A percentile compares a stretch with the other conserved stretches of the same genome.
phyloP scores from a whole-genome alignment of 2,888 invertebrate genomes.

The Lissonota sp. region DNA sequence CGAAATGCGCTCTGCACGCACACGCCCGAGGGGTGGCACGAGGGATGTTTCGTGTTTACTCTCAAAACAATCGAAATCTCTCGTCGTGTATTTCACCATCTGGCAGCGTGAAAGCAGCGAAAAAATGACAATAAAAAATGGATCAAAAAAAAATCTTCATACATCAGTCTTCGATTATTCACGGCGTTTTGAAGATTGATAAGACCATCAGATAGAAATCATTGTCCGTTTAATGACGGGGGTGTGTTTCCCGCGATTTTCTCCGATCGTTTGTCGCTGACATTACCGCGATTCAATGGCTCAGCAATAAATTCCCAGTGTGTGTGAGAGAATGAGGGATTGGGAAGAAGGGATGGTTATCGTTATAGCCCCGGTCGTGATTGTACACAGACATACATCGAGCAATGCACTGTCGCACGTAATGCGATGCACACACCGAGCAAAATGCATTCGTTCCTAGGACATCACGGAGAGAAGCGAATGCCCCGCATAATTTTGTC shows the following conservation, averaged over 20 bases:
- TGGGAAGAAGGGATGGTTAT: slow-evolving; percentile 35
- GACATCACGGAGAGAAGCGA: too few relatives aligned
- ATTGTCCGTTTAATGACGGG: too few relatives aligned
- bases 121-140: slow-evolving; percentile 1
- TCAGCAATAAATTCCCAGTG: slow-evolving; percentile 73
- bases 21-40: slow-evolving; percentile 35
- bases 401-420: too few relatives aligned
- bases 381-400: slow-evolving; percentile 29
- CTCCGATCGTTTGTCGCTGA: slow-evolving; percentile 72
- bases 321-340: too few relatives aligned
- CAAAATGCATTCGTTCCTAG: too few relatives aligned
- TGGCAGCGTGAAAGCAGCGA: too few relatives aligned
- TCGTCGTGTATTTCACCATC: slow-evolving; percentile 30
- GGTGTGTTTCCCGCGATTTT: slow-evolving; percentile 72
- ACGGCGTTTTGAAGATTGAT: slow-evolving; percentile 60
- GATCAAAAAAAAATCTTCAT: too few relatives aligned
- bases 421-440: too few relatives aligned
- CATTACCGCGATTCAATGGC: slow-evolving; percentile 73
- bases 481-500: slow-evolving; percentile 64
- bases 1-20: too few relatives aligned
- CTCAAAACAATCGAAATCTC: slow-evolving; percentile 47
- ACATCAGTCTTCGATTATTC: slow-evolving; percentile 74
- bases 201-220: too few relatives aligned
- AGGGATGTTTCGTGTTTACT: slow-evolving; percentile 53
- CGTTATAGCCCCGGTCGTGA: slow-evolving; percentile 42